Evolutionary conservation across 2,113 vertebrate genomes (phyloP), one percentile per base, ranked within the genome.

Genomic region (Ctenomys sociabilis): DNA sequence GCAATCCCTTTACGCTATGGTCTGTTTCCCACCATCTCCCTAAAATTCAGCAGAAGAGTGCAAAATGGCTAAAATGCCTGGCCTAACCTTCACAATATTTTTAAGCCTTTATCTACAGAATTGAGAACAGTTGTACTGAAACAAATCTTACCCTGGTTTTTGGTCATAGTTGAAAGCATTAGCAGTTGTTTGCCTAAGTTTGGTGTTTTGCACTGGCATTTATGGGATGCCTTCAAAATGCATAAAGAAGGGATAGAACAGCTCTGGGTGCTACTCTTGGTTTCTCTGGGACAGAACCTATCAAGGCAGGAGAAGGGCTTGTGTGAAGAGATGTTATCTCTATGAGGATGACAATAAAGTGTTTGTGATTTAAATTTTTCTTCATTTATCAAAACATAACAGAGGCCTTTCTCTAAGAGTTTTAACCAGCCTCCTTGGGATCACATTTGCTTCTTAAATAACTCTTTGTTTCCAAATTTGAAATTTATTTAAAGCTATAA

Each of bases 221-320:
- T 95, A 13, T 59, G 85, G 3, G 10, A 93, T 75, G 35, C 52
- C 66, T 92, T 95, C 85, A 95, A 96, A 93, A 80, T 87, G 30
- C 22, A 57, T 84, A 59, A 86, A 73, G n/a, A 90, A 88, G 9
- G 37, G 40, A 70, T 59, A 26, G 32, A 19, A 86, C 3, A 32
- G 22, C 54, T 13, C 5, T 82, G 24, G 26, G 17, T 9, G 26
- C 22, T 12, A 22, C 5, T 2, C 45, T 1, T 52, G 22, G 4
- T 72, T 85, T 82, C 85, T 77, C 14, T n/a, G 26, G 64, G 21
- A 22, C 37, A 64, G 11, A 84, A 19, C 1, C 13, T 37, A 72
- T 30, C 43, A 30, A 80, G 77, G 7, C 3, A 75, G 45, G 57
- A 57, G 72, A 37, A 78, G 64, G 3, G 12, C 7, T 21, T 57